A percentile compares a stretch with the other conserved stretches of the same genome.
Evolutionary conservation across 23 tunicate genomes (phyloP).

Genomic region (Corella eumyota): DNA sequence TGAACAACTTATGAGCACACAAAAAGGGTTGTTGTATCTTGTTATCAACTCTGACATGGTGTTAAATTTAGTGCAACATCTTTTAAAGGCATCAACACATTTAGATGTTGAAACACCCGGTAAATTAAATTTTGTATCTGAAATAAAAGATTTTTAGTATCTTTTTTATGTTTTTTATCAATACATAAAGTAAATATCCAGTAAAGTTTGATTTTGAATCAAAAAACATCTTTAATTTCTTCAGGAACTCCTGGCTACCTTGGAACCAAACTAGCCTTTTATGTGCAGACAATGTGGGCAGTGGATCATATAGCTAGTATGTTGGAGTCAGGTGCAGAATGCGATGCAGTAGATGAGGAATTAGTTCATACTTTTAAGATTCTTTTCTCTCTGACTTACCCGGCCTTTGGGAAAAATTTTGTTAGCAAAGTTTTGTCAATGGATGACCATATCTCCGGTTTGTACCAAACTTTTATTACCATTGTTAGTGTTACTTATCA

Average conservation of each 20-base stretch:
- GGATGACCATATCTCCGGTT: constrained; percentile 40
- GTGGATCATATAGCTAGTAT: constrained; percentile 54
- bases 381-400: constrained; percentile 50
- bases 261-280: constrained; percentile 47
- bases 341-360: constrained; percentile 32
- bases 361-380: constrained; percentile 24
- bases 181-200: no score
- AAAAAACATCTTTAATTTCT: no score
- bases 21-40: constrained; percentile 43
- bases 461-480: no score
- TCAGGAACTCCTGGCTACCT: constrained; percentile 47
- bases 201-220: no score
- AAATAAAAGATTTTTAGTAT: no score
- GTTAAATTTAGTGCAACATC: constrained; percentile 42
- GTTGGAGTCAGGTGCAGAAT: constrained; percentile 20
- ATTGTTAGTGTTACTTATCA: no score
- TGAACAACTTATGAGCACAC: constrained; percentile 26
- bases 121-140: no score
- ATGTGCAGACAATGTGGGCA: constrained; percentile 58
- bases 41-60: constrained; percentile 36
- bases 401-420: constrained; percentile 42
- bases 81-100: constrained; percentile 31
- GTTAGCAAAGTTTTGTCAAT: constrained; percentile 26
- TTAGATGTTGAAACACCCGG: constrained; percentile 41
- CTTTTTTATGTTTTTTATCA: no score